These are phyloP conservation scores for Strongylocentrotus purpuratus DNA, from an alignment of 35 echinoderm and acorn worm species.

Conservation along the genomic window DNA sequence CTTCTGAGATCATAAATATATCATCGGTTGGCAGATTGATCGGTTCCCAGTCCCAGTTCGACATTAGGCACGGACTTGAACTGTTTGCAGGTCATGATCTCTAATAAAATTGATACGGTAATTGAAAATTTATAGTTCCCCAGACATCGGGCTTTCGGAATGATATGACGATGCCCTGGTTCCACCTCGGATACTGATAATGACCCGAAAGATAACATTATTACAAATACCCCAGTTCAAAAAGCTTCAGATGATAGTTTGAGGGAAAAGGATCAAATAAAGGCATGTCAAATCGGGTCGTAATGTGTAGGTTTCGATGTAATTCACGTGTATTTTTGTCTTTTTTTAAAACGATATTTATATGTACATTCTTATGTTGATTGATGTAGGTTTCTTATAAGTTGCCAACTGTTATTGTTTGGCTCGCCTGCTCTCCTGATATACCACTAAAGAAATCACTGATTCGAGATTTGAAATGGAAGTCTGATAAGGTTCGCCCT, in stretches of 20 bases:
- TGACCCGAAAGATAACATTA: not conserved
- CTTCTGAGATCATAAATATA: slow-evolving; percentile 13
- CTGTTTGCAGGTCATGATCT: not conserved
- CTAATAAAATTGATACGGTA: slow-evolving; percentile 11
- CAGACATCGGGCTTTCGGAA: not conserved
- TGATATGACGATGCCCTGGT: not conserved
- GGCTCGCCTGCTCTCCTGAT: too few relatives aligned
- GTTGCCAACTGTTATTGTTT: too few relatives aligned
- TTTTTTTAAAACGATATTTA: too few relatives aligned
- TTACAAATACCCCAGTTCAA: not conserved
- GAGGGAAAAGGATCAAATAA: not conserved
- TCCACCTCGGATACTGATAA: not conserved
- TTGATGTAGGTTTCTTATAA: too few relatives aligned
- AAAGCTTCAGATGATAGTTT: not conserved
- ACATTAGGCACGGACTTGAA: not conserved
- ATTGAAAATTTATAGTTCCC: slow-evolving; percentile 19
- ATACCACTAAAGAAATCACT: too few relatives aligned
- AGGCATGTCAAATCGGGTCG: too few relatives aligned
- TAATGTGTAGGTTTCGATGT: too few relatives aligned
- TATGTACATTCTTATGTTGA: too few relatives aligned
- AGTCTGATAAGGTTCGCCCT: too few relatives aligned
- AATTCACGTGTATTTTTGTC: too few relatives aligned
- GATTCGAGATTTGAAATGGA: too few relatives aligned
- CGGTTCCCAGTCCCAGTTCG: not conserved
- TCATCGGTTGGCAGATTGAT: not conserved